A percentile compares a stretch with the other conserved stretches of the same genome.
Evolutionary conservation across 2,113 vertebrate species (phyloP).

Genomic region (Erinaceus europaeus): DNA sequence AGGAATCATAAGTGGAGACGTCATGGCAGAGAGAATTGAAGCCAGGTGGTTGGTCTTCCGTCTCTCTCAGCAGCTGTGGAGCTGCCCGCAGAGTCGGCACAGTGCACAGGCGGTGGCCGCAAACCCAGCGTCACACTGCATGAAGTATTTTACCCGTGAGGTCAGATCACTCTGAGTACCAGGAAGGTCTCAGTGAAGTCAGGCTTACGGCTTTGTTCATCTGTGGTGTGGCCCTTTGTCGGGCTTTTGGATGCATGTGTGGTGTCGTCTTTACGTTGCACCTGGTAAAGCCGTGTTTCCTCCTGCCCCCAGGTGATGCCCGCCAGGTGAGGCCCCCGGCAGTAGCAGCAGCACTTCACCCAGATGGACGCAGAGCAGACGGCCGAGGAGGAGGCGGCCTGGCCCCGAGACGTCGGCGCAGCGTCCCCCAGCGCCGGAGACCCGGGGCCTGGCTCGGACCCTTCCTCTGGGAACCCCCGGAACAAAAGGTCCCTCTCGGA

Average conservation of each 20-base stretch:
- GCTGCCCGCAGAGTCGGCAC: background rate
- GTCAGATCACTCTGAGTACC: background rate
- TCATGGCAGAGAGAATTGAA: background rate
- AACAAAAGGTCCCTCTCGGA: slow-evolving; percentile 68
- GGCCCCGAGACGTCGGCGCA: slow-evolving; percentile 10
- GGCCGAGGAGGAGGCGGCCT: slow-evolving; percentile 61
- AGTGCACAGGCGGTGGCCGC: background rate
- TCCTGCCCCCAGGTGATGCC: slow-evolving; percentile 71
- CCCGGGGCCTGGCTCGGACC: slow-evolving; percentile 12
- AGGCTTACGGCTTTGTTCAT: background rate
- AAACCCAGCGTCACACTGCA: background rate
- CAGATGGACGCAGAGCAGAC: slow-evolving; percentile 79
- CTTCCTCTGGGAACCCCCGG: slow-evolving; percentile 59
- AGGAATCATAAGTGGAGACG: background rate
- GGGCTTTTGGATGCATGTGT: background rate
- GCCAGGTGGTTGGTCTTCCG: background rate
- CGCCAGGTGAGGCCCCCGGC: slow-evolving; percentile 47
- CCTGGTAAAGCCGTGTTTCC: slow-evolving; percentile 50
- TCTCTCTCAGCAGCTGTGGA: background rate
- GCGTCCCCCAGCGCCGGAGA: background rate
- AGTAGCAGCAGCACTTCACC: background rate
- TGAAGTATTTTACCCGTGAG: background rate
- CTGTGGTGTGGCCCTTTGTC: background rate
- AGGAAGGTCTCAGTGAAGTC: background rate
- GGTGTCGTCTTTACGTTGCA: background rate